A percentile compares a stretch with the other conserved stretches of the same genome.
phyloP scores from a whole-genome alignment of 2,888 invertebrate species.

The Podabrus alpinus region DNA sequence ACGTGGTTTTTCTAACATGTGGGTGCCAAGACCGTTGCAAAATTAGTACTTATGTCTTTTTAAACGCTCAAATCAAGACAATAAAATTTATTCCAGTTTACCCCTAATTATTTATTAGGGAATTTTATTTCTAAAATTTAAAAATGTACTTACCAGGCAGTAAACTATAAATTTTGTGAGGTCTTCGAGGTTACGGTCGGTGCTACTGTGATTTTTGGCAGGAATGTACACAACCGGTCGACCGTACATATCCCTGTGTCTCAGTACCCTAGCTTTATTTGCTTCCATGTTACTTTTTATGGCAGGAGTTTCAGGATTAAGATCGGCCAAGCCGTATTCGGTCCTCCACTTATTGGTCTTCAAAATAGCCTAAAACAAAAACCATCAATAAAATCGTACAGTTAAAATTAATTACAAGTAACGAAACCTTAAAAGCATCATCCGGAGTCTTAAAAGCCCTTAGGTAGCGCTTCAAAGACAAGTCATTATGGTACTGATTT shows the following conservation, averaged over 20 bases:
- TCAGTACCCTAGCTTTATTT: conserved; percentile 70
- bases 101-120: no score
- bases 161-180: conserved; percentile 78
- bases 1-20: no score
- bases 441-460: conserved; percentile 76
- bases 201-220: conserved; percentile 74
- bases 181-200: conserved; percentile 74
- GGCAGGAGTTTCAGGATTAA: conserved; percentile 60
- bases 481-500: conserved; percentile 75
- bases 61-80: no score
- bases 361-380: conserved; percentile 64
- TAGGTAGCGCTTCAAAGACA: conserved; percentile 71
- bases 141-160: conserved; percentile 72
- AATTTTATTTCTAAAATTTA: no score
- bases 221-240: conserved; percentile 80
- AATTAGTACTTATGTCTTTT: no score
- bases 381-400: conserved; percentile 28
- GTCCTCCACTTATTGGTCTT: conserved; percentile 81
- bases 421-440: conserved; percentile 70
- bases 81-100: no score
- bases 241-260: conserved; percentile 73
- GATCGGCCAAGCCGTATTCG: conserved; percentile 69
- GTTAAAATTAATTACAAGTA: background rate
- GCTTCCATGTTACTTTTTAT: conserved; percentile 62
- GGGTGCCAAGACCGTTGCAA: no score